Conservation (phyloP, 2,888 invertebrate genomes). For the Chrysolina haemoptera region DNA sequence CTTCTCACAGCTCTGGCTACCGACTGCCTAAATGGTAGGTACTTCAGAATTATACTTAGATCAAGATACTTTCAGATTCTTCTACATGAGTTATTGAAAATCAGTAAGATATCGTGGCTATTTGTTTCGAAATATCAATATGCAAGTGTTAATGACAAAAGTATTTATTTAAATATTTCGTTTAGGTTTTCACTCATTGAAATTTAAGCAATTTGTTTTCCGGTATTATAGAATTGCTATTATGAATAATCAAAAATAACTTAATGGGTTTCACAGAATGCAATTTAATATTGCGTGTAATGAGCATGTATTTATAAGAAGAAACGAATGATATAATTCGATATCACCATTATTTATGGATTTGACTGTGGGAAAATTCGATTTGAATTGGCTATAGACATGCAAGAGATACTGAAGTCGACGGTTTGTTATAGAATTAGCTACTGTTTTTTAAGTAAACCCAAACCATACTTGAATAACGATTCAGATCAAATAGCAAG, state of each 20-base stretch:
- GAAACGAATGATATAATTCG: neutral
- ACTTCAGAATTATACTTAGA: too few relatives aligned
- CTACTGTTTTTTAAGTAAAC: neutral
- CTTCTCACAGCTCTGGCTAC: too few relatives aligned
- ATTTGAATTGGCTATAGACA: neutral
- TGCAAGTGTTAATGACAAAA: too few relatives aligned
- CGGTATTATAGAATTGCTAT: too few relatives aligned
- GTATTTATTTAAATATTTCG: too few relatives aligned
- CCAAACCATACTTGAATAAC: neutral
- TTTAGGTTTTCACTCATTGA: too few relatives aligned
- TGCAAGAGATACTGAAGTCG: neutral
- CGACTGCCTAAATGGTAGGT: too few relatives aligned
- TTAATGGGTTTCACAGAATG: neutral
- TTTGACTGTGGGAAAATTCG: neutral
- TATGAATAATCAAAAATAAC: neutral
- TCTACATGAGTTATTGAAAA: too few relatives aligned
- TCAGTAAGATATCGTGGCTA: too few relatives aligned
- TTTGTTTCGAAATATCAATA: too few relatives aligned
- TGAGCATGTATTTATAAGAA: neutral
- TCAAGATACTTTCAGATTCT: too few relatives aligned
- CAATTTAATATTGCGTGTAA: neutral
- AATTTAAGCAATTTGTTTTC: too few relatives aligned
- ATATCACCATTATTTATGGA: neutral
- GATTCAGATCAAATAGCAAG: neutral
- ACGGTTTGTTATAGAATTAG: neutral